phyloP scores from a whole-genome alignment of 2,888 invertebrate species.

The Lycia hirtaria region DNA sequence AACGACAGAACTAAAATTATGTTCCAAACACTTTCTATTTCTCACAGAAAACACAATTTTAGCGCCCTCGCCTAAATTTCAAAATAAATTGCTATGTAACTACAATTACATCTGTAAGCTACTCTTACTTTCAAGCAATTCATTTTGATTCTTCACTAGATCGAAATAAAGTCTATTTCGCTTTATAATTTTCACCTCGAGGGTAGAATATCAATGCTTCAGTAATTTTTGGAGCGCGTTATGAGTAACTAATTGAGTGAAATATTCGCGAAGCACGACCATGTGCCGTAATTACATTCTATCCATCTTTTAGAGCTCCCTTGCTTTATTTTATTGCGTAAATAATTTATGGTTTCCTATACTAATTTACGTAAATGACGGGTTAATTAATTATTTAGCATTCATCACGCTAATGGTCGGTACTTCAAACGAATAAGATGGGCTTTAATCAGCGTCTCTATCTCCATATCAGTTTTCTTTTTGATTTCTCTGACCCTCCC shows the following conservation, averaged over 20 bases:
- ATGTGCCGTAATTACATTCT: constrained; percentile 15
- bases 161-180: constrained; percentile 1
- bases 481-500: no score
- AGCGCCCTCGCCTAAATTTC: neutral
- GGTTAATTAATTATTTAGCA: neutral
- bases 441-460: no score
- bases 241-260: constrained; percentile 31
- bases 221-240: constrained; percentile 26
- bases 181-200: neutral
- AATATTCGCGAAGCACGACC: constrained; percentile 24
- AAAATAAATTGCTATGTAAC: neutral
- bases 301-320: constrained; percentile 6
- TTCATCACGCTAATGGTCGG: neutral
- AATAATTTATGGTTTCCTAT: neutral
- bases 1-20: neutral
- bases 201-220: constrained; percentile 19
- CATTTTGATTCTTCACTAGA: neutral
- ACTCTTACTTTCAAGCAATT: neutral
- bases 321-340: neutral
- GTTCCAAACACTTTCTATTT: no score
- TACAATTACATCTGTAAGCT: constrained; percentile 12
- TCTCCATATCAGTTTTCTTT: no score
- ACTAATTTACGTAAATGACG: neutral
- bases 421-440: neutral
- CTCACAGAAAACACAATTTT: neutral